Conservation (phyloP, 2,888 invertebrate genomes). For the Trimorus sp. region DNA sequence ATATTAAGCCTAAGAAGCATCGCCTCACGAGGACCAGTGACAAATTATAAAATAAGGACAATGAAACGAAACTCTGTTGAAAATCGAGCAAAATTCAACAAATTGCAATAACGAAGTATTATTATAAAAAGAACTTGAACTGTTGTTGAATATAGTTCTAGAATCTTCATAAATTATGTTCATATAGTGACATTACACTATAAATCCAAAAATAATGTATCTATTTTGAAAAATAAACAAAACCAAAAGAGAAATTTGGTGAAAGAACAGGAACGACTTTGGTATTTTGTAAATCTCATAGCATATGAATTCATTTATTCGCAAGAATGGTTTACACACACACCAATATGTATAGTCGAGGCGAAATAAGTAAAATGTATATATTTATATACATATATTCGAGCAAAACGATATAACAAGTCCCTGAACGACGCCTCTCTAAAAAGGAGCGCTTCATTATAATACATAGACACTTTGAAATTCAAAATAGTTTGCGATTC, state of each 20-base stretch:
- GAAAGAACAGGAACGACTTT: constrained; percentile 22
- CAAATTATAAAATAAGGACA: too few species aligned
- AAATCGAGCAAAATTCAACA: too few species aligned
- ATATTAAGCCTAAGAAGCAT: constrained; percentile 46
- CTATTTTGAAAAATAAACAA: neutral
- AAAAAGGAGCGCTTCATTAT: constrained; percentile 61
- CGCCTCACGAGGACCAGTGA: too few species aligned
- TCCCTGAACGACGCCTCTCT: constrained; percentile 65
- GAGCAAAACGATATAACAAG: constrained; percentile 67
- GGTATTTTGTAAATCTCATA: constrained; percentile 61
- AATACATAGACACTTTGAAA: constrained; percentile 64
- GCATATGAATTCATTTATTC: constrained; percentile 67
- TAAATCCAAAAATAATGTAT: too few species aligned
- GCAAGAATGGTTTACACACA: constrained; percentile 66
- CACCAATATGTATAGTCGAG: constrained; percentile 66
- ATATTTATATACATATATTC: constrained; percentile 67
- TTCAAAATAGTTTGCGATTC: constrained; percentile 61
- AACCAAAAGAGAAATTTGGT: constrained; percentile 6
- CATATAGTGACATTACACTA: too few species aligned
- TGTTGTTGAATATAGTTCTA: neutral
- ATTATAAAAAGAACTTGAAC: neutral
- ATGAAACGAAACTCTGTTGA: too few species aligned
- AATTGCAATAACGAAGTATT: neutral
- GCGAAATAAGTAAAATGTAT: constrained; percentile 67
- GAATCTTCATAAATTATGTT: too few species aligned